Conservation (phyloP, 2,113 vertebrate genomes). For the Cairina moschata region DNA sequence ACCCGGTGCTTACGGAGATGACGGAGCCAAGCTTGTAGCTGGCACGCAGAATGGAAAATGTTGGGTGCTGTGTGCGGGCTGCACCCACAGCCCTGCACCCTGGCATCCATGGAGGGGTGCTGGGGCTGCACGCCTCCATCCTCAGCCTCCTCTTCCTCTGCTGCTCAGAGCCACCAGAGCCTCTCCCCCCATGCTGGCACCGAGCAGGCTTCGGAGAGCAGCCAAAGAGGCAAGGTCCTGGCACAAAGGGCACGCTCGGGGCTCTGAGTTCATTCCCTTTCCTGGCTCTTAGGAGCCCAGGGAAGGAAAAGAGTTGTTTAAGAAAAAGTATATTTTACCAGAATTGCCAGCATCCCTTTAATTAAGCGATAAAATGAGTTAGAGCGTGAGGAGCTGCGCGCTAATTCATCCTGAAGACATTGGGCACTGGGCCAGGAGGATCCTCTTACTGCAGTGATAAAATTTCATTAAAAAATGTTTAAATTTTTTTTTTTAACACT, state of each 20-base stretch:
- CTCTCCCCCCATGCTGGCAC: not conserved
- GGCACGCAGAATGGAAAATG: fast-evolving
- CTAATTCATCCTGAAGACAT: constrained; percentile 25
- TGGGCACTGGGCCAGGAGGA: constrained; percentile 25
- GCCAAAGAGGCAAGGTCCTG: not conserved
- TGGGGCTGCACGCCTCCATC: not conserved
- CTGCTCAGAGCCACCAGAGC: not conserved
- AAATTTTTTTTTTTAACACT: not conserved
- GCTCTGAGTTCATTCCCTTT: not conserved
- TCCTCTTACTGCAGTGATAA: not conserved
- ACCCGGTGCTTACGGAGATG: not conserved
- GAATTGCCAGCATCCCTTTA: constrained; percentile 21
- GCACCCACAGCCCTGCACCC: not conserved
- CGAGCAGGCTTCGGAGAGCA: not conserved
- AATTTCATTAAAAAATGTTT: constrained; percentile 17
- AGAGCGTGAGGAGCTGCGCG: not conserved
- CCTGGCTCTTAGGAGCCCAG: not conserved
- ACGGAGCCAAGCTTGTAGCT: not conserved
- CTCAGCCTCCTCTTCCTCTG: not conserved
- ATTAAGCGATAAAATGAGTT: constrained; percentile 9
- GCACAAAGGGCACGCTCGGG: fast-evolving
- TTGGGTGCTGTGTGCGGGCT: not conserved
- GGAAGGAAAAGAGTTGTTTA: not conserved
- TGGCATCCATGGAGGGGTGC: no score
- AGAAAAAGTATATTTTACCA: not conserved